A percentile compares a stretch with the other conserved stretches of the same genome.
These are phyloP conservation scores for Dipodomys merriami DNA, from an alignment of 2,113 vertebrate species.

Conservation along the genomic window DNA sequence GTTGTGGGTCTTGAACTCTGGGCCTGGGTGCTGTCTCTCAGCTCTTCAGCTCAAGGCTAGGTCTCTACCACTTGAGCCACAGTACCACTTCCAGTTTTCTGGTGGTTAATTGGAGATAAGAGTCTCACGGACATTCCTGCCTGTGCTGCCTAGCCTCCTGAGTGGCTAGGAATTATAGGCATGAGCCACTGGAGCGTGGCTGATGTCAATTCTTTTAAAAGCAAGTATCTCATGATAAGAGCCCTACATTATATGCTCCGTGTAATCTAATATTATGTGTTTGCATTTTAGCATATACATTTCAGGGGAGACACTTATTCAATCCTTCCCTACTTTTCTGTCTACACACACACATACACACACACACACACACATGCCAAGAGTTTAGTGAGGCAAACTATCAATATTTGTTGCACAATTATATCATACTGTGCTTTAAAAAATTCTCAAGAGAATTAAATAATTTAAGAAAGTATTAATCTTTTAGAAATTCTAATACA, in stretches of 20 bases:
- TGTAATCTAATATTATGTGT: too few species aligned
- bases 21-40: too few species aligned
- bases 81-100: too few species aligned
- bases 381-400: not conserved
- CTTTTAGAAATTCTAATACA: conserved; percentile 37
- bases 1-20: too few species aligned
- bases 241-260: not conserved
- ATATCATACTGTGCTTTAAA: conserved; percentile 7
- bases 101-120: too few species aligned
- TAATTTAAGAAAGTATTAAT: conserved; percentile 27
- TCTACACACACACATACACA: not conserved
- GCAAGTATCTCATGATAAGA: not conserved
- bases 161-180: too few species aligned
- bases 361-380: not conserved
- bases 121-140: too few species aligned
- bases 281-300: not conserved
- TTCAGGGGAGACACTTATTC: not conserved
- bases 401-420: conserved; percentile 24
- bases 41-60: too few species aligned
- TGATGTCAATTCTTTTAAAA: not conserved
- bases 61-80: too few species aligned
- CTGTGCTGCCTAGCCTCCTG: too few species aligned
- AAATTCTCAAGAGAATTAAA: conserved; percentile 39
- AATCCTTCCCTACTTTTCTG: not conserved
- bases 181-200: too few species aligned